Evolutionary conservation across 2,797 vertebrate species (phyloP), one percentile per base, ranked within the genome.

Genomic region (Sebastes steindachneri): DNA sequence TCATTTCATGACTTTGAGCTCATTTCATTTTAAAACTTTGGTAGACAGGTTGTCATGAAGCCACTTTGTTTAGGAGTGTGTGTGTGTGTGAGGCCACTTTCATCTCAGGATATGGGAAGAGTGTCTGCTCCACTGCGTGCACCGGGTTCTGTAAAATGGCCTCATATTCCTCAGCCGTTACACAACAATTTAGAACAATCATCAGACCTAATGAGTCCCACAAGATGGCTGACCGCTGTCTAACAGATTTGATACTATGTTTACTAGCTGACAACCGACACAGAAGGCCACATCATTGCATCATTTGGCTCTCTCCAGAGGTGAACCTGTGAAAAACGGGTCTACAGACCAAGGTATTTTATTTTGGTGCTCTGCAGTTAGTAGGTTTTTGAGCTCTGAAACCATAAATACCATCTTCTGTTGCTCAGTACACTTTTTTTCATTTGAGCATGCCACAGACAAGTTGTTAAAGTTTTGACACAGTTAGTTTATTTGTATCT

Each of bases 121-220:
- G 48, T 65, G 55, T 87, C 66, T 54, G 72, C 72, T 79, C 68
- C 68, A 66, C 10, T 75, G 55, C 60, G 17, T 66, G 59, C 59
- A 70, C 45, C 7, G 17, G 17, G 17, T 48, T 19, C 45, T 19
- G 45, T 55, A 53, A 82, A 82, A 82, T 73, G 41, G 55, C 37
- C 41, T 64, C 65, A 35, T 73, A 66, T 75, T 55, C 64, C 29
- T 62, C 21, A 25, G 79, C 57, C 9, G 8, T 74, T 79, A 53
- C 45, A 33, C 21, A 55, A 31, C 65, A 68, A 70, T 79, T 84
- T 68, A 62, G 72, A 69, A 29, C 62, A 68, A 48, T 78, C 53
- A 72, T 62, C 59, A 48, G 23, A 54, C 51, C 25, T 63, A 64
- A 77, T 83, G 69, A 79, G 35, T 74, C 48, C 58, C 48, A 68